Evolutionary conservation across 2,797 vertebrate genomes (phyloP), one percentile per base, ranked within the genome.

Genomic region (Leptatherina wallacei): DNA sequence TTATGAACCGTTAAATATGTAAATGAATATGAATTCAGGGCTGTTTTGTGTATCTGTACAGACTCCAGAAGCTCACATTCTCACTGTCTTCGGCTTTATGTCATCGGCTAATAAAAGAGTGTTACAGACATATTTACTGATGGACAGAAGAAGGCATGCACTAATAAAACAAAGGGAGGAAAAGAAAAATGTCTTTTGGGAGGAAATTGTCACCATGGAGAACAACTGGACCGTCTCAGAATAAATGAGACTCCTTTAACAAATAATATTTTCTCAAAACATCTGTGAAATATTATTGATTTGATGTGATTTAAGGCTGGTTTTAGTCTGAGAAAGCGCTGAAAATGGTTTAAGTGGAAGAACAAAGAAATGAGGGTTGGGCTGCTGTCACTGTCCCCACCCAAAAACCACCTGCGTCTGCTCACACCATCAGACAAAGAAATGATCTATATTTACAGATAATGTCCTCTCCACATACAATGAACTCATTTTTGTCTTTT

Each of bases 291-390:
- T 42, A 33, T 76, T 54, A 9, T 68, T 69, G 38, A 36, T 61
- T 69, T 42, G 10, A 61, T n/a, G 8, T 71, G 29, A 65, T n/a
- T 54, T 67, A n/a, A 35, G 63, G 58, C 20, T 16, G 16, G 6
- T 68, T 82, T 29, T 65, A 54, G 36, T 52, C 42, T 0, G 40
- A 6, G 1, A 16, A 49, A 13, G 30, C 7, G 40, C 3, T 78
- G 42, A 73, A n/a, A 67, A 47, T 71, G 35, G 47, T 60, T 65
- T 27, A 14, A 42, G n/a, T 64, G 29, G 27, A 69, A 78, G 81
- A 85, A 86, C 86, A 89, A 91, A 88, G 85, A 85, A 54, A 77
- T 57, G 32, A 81, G 65, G 76, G 81, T 57, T 79, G 68, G 80
- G 75, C 77, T 79, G 59, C 51, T 30, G 61, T 69, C 73, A 65